Conservation (phyloP, 2,888 invertebrate genomes). For the Scaptodrosophila latifasciaeformis region DNA sequence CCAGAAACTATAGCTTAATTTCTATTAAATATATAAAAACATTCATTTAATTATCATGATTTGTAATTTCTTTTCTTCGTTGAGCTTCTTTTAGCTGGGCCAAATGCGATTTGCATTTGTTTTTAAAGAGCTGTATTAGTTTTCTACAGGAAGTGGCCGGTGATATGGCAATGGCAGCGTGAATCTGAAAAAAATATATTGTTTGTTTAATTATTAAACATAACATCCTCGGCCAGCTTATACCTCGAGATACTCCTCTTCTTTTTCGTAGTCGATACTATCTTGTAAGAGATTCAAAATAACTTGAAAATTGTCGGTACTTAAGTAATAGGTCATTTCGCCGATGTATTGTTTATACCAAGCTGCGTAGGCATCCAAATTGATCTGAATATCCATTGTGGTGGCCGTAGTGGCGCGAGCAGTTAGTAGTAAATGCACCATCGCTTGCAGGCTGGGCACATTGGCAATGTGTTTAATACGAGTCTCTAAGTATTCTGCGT, state of each 20-base stretch:
- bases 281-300: conserved; percentile 57
- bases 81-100: conserved; percentile 34
- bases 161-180: conserved; percentile 65
- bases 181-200: conserved; percentile 52
- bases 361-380: conserved; percentile 66
- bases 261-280: conserved; percentile 62
- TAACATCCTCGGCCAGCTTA: neutral
- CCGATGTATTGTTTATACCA: conserved; percentile 73
- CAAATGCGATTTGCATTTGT: conserved; percentile 63
- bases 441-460: conserved; percentile 38
- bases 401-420: conserved; percentile 64
- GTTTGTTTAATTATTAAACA: neutral
- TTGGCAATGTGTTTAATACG: conserved; percentile 58
- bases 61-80: conserved; percentile 11
- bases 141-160: conserved; percentile 68
- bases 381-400: conserved; percentile 54
- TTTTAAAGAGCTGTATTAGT: conserved; percentile 69
- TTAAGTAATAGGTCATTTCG: conserved; percentile 70
- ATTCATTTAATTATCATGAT: conserved; percentile 2
- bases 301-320: conserved; percentile 58
- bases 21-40: neutral
- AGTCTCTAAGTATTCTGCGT: conserved; percentile 66
- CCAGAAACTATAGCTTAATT: conserved; percentile 40
- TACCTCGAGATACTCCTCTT: conserved; percentile 69
- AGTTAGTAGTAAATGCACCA: conserved; percentile 65